Percentiles rank a stretch among this genome's conserved stretches.
These are phyloP conservation scores for Clinocottus analis DNA, from an alignment of 2,113 vertebrate genomes.

Conservation along the genomic window DNA sequence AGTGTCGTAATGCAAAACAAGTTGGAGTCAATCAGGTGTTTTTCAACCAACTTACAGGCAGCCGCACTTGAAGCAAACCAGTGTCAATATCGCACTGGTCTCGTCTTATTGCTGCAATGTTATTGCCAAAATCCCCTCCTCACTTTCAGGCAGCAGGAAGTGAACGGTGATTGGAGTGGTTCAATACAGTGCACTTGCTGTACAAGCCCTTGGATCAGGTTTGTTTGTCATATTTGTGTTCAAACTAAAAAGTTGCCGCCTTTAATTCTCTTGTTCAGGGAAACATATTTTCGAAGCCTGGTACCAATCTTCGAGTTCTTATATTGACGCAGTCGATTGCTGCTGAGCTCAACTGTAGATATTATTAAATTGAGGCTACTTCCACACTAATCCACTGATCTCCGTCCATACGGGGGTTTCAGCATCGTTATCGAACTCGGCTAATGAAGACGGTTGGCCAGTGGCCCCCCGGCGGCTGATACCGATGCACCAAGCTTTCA, in stretches of 20 bases:
- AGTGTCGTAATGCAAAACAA: not conserved
- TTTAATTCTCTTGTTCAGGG: not conserved
- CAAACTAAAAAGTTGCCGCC: not conserved
- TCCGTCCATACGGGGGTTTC: too few species aligned
- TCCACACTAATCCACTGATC: too few species aligned
- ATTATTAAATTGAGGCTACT: not conserved
- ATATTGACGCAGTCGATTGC: not conserved
- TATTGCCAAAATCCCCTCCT: too few species aligned
- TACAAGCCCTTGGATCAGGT: too few species aligned
- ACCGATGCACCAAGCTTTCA: too few species aligned
- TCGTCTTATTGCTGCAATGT: not conserved
- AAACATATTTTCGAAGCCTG: too few species aligned
- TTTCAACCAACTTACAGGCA: too few species aligned
- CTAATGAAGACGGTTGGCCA: too few species aligned
- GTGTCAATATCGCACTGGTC: not conserved
- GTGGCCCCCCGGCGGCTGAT: too few species aligned
- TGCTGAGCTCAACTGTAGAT: not conserved
- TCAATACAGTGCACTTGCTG: not conserved
- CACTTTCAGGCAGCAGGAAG: too few species aligned
- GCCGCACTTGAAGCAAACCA: not conserved
- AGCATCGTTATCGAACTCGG: too few species aligned
- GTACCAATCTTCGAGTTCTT: not conserved
- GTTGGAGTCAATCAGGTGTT: not conserved
- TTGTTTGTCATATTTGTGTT: not conserved
- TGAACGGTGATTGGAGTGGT: too few species aligned